A percentile compares a stretch with the other conserved stretches of the same genome.
These are phyloP conservation scores for Tenthredo livida DNA, from an alignment of 2,888 invertebrate species.

Conservation along the genomic window DNA sequence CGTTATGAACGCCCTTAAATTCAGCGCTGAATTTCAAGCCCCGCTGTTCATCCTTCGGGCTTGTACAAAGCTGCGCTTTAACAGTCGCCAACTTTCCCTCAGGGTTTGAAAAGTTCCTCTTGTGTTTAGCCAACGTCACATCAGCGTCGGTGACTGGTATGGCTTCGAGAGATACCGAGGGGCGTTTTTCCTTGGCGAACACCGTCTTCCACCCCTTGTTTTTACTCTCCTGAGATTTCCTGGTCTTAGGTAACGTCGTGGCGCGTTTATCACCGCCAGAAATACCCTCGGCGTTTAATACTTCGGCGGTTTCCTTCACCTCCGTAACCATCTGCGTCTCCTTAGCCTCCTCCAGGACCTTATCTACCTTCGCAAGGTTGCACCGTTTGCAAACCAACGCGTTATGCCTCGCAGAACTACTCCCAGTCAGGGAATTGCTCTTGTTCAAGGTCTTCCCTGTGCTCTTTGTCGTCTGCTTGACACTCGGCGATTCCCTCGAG, in stretches of 20 bases:
- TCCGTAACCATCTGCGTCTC: constrained; percentile 56
- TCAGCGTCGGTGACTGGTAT: constrained; percentile 65
- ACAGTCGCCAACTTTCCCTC: constrained; percentile 66
- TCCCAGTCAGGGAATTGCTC: constrained; percentile 68
- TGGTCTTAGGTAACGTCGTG: constrained; percentile 74
- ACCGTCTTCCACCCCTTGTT: constrained; percentile 75
- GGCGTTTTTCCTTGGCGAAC: constrained; percentile 74
- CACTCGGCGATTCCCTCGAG: constrained; percentile 73
- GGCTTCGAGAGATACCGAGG: constrained; percentile 73
- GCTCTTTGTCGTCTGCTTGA: constrained; percentile 65
- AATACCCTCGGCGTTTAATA: constrained; percentile 61
- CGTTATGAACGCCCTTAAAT: constrained; percentile 70
- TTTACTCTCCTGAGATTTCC: constrained; percentile 72
- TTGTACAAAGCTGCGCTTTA: constrained; percentile 51
- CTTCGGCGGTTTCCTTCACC: constrained; percentile 16
- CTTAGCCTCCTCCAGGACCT: constrained; percentile 54
- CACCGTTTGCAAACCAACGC: constrained; percentile 71
- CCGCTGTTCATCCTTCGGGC: constrained; percentile 57
- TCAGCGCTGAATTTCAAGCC: constrained; percentile 62
- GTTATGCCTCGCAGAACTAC: constrained; percentile 59
- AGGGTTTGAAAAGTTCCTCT: constrained; percentile 73
- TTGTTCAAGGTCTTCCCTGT: constrained; percentile 67
- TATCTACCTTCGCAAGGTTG: constrained; percentile 66
- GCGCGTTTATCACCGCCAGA: constrained; percentile 71
- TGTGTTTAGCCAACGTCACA: constrained; percentile 65